Evolutionary conservation across 1,140 invertebrate species (phyloP), one percentile per base, ranked within the genome.

Genomic region (Sarcophaga bullata): DNA sequence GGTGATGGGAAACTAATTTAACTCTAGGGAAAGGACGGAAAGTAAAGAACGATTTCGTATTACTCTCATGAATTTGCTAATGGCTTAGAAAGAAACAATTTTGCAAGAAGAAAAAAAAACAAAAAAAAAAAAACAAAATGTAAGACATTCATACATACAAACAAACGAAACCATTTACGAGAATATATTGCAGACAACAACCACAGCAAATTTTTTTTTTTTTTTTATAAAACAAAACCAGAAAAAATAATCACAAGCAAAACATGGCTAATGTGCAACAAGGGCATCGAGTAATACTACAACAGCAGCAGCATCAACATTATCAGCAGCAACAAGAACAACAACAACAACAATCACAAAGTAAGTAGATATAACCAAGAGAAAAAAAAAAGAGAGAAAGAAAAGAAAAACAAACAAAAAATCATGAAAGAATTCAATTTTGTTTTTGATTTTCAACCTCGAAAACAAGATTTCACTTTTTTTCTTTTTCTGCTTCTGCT

Each of bases 201-300:
- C 54, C n/a, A 58, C 25, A 37, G 4, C 25, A 37, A 37, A 37
- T 37, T 37, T 37, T 4, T 37, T 37, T 37, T 37, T 37, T 58
- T 58, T 58, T 58, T 58, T n/a, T 58, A 58, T 58, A 13, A 58
- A 58, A n/a, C n/a, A 13, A 13, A n/a, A 58, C 13, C 25, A 37
- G 25, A 37, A 37, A 37, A 37, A 37, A 37, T 37, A 37, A 37
- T 37, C 25, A 37, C 25, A 37, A 49, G 48, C 48, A 78, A 78
- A 78, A 78, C 75, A 78, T 78, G 75, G 75, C 48, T 78, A 52
- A 78, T 78, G 75, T 78, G 75, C 75, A 78, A 78, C 75, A 78
- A 78, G 75, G 75, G 48, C 75, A 78, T 50, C 75, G 9, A 19
- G 7, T 19, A 78, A 15, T 19, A 52, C n/a, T 10, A 15, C 73